phyloP scores from a whole-genome alignment of 1,140 invertebrate genomes.

The Elysia chlorotica region DNA sequence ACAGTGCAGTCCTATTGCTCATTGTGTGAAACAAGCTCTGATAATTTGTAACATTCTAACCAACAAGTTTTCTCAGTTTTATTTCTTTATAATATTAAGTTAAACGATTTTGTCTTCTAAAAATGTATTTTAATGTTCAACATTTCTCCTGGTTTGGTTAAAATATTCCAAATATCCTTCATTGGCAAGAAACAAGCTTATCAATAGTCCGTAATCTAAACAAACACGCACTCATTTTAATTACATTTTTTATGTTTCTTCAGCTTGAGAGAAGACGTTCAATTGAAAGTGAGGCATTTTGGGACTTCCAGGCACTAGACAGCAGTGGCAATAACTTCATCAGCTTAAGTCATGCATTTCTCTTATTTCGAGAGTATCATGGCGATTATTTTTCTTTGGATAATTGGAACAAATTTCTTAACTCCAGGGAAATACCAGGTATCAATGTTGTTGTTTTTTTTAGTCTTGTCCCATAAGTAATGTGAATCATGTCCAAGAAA shows the following conservation, averaged over 20 bases:
- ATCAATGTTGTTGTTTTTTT: neutral
- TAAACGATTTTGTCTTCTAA: neutral
- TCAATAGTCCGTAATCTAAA: neutral
- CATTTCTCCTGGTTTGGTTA: no score
- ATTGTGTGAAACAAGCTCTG: no score
- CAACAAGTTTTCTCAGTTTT: neutral
- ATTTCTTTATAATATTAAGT: neutral
- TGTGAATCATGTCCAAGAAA: no score
- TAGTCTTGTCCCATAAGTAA: neutral
- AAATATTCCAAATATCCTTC: no score
- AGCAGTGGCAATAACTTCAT: conserved; percentile 42
- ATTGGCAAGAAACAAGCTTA: neutral
- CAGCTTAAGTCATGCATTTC: conserved; percentile 41
- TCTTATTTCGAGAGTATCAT: conserved; percentile 51
- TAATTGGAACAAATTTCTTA: conserved; percentile 50
- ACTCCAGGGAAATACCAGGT: conserved; percentile 30
- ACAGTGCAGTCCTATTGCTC: no score
- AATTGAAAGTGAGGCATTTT: conserved; percentile 46
- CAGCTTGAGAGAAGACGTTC: conserved; percentile 43
- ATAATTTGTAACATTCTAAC: no score
- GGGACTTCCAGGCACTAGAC: conserved; percentile 56
- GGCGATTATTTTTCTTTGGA: conserved; percentile 49
- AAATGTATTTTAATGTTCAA: neutral
- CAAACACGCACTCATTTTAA: neutral
- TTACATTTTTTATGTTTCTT: conserved; percentile 44